Evolutionary conservation across 2,113 vertebrate species (phyloP).

Genomic region (Nycticorax nycticorax): DNA sequence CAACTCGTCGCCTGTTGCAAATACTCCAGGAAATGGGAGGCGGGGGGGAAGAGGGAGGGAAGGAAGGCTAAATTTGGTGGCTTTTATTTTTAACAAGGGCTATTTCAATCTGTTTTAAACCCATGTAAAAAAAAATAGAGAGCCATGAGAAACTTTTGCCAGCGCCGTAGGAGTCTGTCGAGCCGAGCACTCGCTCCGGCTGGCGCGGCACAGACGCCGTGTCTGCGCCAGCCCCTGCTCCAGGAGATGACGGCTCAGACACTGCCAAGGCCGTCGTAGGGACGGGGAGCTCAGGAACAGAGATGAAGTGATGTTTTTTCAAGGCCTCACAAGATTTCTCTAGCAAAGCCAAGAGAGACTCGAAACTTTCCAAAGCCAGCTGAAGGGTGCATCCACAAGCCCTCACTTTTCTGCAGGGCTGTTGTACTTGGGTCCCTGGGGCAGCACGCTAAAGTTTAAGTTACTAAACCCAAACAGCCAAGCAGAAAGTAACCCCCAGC

Average conservation of each 20-base stretch:
- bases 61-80: conserved; percentile 60
- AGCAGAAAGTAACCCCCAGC: background rate
- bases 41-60: background rate
- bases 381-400: background rate
- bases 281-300: background rate
- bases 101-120: conserved; percentile 32
- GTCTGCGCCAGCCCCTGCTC: conserved; percentile 8
- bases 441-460: background rate
- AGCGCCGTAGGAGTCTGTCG: background rate
- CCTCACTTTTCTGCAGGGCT: background rate
- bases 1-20: conserved; percentile 5
- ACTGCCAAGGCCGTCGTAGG: background rate
- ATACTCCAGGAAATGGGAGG: conserved; percentile 50
- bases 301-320: background rate
- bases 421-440: background rate
- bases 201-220: accelerated
- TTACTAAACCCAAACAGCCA: background rate
- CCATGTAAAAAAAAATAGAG: background rate
- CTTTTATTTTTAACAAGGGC: conserved; percentile 56
- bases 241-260: background rate
- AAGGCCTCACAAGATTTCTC: background rate
- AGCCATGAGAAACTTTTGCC: conserved; percentile 3
- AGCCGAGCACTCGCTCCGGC: accelerated
- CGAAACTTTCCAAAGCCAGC: background rate
- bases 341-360: background rate